Conservation (phyloP, 2,797 vertebrate species). For the Champsocephalus gunnari region DNA sequence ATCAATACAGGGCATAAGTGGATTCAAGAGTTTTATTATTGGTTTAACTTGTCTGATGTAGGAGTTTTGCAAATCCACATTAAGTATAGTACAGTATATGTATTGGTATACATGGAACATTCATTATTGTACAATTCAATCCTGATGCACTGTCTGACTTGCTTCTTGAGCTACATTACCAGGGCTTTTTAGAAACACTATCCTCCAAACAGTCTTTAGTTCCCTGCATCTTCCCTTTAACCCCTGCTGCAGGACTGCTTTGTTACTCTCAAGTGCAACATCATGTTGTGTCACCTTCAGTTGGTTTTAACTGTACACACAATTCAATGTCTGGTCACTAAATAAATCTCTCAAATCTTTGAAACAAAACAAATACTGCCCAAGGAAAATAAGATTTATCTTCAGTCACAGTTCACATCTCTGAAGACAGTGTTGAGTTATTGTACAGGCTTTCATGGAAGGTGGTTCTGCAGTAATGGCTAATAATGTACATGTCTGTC, state of each 20-base stretch:
- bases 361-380: slow-evolving; percentile 53
- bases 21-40: slow-evolving; percentile 78
- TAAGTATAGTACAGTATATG: slow-evolving; percentile 79
- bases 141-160: slow-evolving; percentile 41
- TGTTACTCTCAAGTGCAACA: slow-evolving; percentile 56
- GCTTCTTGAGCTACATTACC: slow-evolving; percentile 46
- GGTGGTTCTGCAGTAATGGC: neutral
- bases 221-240: slow-evolving; percentile 3
- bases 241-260: slow-evolving; percentile 36
- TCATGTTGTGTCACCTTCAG: slow-evolving; percentile 47
- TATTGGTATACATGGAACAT: slow-evolving; percentile 80
- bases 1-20: slow-evolving; percentile 14
- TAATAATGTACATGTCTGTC: slow-evolving; percentile 9
- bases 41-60: slow-evolving; percentile 71
- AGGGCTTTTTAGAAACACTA: slow-evolving; percentile 12
- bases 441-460: slow-evolving; percentile 20
- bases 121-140: slow-evolving; percentile 68
- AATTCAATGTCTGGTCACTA: slow-evolving; percentile 22
- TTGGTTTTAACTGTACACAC: slow-evolving; percentile 45
- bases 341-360: slow-evolving; percentile 15
- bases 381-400: slow-evolving; percentile 22
- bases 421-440: slow-evolving; percentile 9
- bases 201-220: slow-evolving; percentile 13
- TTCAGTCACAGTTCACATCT: slow-evolving; percentile 34
- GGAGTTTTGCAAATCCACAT: slow-evolving; percentile 81